Percentiles rank a stretch among this genome's conserved stretches.
phyloP scores from a whole-genome alignment of 2,888 invertebrate species.

The Gerris lacustris region DNA sequence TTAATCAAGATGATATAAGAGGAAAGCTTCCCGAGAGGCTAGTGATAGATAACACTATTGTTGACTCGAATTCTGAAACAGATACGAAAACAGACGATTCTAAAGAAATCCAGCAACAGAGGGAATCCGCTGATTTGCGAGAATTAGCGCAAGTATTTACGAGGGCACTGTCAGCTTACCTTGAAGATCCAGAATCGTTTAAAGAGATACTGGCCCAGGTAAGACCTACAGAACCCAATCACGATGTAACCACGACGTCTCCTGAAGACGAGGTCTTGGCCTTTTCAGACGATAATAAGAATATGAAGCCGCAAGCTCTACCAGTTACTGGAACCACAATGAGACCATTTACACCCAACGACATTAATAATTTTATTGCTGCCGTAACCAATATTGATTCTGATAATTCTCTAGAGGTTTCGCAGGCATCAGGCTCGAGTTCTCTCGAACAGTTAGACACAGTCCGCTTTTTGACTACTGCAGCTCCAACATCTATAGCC shows the following conservation, averaged over 20 bases:
- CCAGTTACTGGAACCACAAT: slow-evolving; percentile 18
- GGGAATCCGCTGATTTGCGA: slow-evolving; percentile 41
- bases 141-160: slow-evolving; percentile 75
- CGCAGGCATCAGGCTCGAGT: background rate
- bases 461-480: slow-evolving; percentile 11
- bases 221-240: slow-evolving; percentile 53
- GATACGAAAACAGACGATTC: slow-evolving; percentile 15
- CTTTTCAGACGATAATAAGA: slow-evolving; percentile 52
- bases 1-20: slow-evolving; percentile 20
- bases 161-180: slow-evolving; percentile 65
- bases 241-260: slow-evolving; percentile 36
- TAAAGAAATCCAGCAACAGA: slow-evolving; percentile 24
- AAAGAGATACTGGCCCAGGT: slow-evolving; percentile 62
- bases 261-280: slow-evolving; percentile 57
- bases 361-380: slow-evolving; percentile 21
- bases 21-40: slow-evolving; percentile 9
- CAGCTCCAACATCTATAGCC: slow-evolving; percentile 21
- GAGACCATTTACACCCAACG: background rate
- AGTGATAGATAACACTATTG: slow-evolving; percentile 31
- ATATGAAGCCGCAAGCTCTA: slow-evolving; percentile 18
- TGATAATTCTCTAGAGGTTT: slow-evolving; percentile 15
- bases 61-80: slow-evolving; percentile 36
- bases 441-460: background rate
- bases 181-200: slow-evolving; percentile 71
- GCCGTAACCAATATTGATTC: slow-evolving; percentile 14